A percentile compares a stretch with the other conserved stretches of the same genome.
These are phyloP conservation scores for Cheilosia vernalis DNA, from an alignment of 2,888 invertebrate species.

Conservation along the genomic window DNA sequence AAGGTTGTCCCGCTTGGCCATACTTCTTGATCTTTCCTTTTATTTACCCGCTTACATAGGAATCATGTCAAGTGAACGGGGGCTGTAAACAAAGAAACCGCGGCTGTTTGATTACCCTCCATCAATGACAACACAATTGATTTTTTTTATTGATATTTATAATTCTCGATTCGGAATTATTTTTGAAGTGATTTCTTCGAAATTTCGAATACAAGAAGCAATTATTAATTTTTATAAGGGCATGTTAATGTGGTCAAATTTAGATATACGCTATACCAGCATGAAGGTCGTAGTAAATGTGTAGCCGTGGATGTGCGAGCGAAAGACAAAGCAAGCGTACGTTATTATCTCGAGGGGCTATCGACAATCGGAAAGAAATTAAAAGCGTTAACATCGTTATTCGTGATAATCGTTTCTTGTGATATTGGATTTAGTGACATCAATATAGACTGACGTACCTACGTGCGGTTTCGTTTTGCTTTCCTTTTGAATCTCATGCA, in stretches of 20 bases:
- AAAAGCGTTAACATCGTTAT: slow-evolving; percentile 14
- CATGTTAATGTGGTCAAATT: slow-evolving; percentile 39
- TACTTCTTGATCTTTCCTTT: slow-evolving; percentile 2
- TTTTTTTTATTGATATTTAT: slow-evolving; percentile 42
- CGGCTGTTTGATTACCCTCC: slow-evolving; percentile 40
- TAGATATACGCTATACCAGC: slow-evolving; percentile 25
- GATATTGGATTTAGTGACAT: not conserved
- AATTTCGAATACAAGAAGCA: slow-evolving; percentile 32
- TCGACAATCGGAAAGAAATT: not conserved
- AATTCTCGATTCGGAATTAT: slow-evolving; percentile 25
- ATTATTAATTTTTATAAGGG: slow-evolving; percentile 61
- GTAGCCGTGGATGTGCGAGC: slow-evolving; percentile 4
- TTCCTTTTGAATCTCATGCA: too few species aligned
- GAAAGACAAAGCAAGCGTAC: not conserved
- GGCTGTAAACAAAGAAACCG: slow-evolving; percentile 28
- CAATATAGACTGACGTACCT: too few species aligned
- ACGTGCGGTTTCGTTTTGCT: too few species aligned
- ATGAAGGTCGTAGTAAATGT: slow-evolving; percentile 25
- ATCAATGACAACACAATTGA: slow-evolving; percentile 43
- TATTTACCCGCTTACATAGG: not conserved
- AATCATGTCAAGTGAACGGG: slow-evolving; percentile 18
- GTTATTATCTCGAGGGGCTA: not conserved
- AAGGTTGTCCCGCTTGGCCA: slow-evolving; percentile 8
- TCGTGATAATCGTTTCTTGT: slow-evolving; percentile 21
- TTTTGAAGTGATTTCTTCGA: slow-evolving; percentile 28